These are phyloP conservation scores for Sialis lutaria DNA, from an alignment of 2,888 invertebrate species.

Conservation along the genomic window DNA sequence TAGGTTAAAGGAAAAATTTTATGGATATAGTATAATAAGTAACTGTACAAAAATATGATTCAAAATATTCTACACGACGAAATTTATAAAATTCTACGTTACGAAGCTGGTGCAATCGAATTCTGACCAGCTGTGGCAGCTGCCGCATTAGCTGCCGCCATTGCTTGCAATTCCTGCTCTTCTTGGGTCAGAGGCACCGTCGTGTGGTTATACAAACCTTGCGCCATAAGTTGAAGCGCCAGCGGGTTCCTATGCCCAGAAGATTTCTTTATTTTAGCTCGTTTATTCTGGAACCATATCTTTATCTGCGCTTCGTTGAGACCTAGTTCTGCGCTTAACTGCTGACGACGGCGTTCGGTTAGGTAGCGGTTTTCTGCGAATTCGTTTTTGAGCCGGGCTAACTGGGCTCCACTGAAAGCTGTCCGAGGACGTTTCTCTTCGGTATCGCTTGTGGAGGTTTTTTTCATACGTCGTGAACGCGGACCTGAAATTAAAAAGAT, in stretches of 20 bases:
- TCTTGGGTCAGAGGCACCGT: constrained; percentile 57
- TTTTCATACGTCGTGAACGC: constrained; percentile 34
- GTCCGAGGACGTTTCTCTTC: constrained; percentile 90
- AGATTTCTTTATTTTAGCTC: constrained; percentile 91
- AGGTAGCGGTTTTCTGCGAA: constrained; percentile 86
- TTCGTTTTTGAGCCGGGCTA: constrained; percentile 80
- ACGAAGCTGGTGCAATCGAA: too few relatives aligned
- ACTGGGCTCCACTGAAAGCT: constrained; percentile 88
- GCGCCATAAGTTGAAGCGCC: constrained; percentile 83
- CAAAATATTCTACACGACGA: too few relatives aligned
- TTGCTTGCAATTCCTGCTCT: constrained; percentile 43
- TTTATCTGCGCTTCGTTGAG: constrained; percentile 95
- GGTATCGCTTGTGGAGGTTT: constrained; percentile 22
- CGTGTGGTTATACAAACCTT: constrained; percentile 83
- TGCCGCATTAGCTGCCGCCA: too few relatives aligned
- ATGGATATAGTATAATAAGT: too few relatives aligned
- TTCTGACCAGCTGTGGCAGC: too few relatives aligned
- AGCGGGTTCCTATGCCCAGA: constrained; percentile 70
- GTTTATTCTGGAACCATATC: constrained; percentile 95
- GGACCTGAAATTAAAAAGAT: constrained; percentile 30
- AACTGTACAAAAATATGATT: too few relatives aligned
- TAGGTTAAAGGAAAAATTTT: too few relatives aligned
- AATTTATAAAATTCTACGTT: too few relatives aligned
- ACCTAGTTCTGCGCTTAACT: constrained; percentile 77
- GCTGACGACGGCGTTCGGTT: constrained; percentile 79